Base-by-base conservation (phyloP, 1,140 invertebrate species). In the Drosophila ficusphila region DNA sequence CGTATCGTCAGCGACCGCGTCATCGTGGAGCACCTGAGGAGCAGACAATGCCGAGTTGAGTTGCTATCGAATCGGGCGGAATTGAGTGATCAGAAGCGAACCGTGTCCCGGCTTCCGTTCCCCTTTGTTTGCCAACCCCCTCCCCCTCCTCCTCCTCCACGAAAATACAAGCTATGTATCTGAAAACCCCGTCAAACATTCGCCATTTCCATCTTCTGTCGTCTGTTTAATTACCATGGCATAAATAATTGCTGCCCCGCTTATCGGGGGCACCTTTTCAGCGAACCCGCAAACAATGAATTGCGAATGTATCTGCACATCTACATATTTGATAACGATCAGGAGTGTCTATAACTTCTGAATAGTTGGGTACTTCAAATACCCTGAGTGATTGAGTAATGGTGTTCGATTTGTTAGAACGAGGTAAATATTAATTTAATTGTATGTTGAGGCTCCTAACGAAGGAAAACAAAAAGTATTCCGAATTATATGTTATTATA, bases 161-260 rank as follows among this genome's bases (percentile, higher is more conserved):
- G n/a, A n/a, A n/a, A n/a, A 19, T 34, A 25, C 6, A 57, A 53
- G 25, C 48, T 23, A 57, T 57, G 27, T 57, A 57, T 57, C 47
- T 57, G 54, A 33, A 23, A 12, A 47, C 48, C 31, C 23, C 38
- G 34, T 39, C 38, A 39, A 33, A 23, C 46, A 65, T 72, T 58
- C 75, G 78, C 61, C 60, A 83, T 62, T 53, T 48, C 31, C 36
- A 53, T 68, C 49, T 68, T 54, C 21, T 27, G 42, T 52, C 21
- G 39, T 33, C 51, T 69, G 52, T 83, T 83, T 82, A 82, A 82
- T 82, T 82, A 83, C 79, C 74, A 74, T 83, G 75, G 39, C 69
- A 70, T 75, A 83, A 74, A 70, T 82, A 82, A 82, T 82, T 82
- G 52, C 51, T 44, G 48, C 4, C 42, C 31, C 51, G 65, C 57